Evolutionary conservation across 2,888 invertebrate genomes (phyloP), one percentile per base, ranked within the genome.

Genomic region (Artemia sinica): DNA sequence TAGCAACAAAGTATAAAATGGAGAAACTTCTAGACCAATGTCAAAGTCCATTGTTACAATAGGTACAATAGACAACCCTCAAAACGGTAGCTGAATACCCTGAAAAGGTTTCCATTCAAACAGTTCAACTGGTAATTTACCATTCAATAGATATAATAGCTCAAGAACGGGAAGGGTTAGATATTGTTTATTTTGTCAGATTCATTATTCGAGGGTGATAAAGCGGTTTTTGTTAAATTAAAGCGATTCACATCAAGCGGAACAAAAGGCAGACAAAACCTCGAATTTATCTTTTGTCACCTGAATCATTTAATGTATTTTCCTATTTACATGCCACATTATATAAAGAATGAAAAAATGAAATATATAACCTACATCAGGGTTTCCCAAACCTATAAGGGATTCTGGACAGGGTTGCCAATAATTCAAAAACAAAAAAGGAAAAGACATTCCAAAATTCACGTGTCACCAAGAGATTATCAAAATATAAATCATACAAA

Each of bases 121-220:
- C 28, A 28, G 63, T 58, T 28, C 14, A 58, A 18, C 63, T 28
- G 63, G 14, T 58, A 58, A 58, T 58, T 58, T 58, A 58, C 14
- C 63, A 58, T 58, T 58, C 63, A 58, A 58, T 58, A 18, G 63
- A 18, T 58, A 28, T 58, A n/a, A 41, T 41, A 41, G 41, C 41
- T 41, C 41, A 41, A 41, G 41, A 41, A 58, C 11, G n/a, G 63
- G 28, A 58, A 58, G 63, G 63, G 10, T 58, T 58, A n/a, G 63
- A 58, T 58, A 58, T 58, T 58, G 63, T 58, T n/a, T 58, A 58
- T 58, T 58, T 58, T 58, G 63, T n/a, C 63, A 58, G 14, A 18
- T 58, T 58, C 28, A 58, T 58, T 58, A 58, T 58, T 18, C 28
- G 28, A n/a, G 28, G 63, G 63, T 58, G 63, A 58, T 28, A 28